Conservation (phyloP, 2,888 invertebrate species). For the Ptycholaimellus sp. region DNA sequence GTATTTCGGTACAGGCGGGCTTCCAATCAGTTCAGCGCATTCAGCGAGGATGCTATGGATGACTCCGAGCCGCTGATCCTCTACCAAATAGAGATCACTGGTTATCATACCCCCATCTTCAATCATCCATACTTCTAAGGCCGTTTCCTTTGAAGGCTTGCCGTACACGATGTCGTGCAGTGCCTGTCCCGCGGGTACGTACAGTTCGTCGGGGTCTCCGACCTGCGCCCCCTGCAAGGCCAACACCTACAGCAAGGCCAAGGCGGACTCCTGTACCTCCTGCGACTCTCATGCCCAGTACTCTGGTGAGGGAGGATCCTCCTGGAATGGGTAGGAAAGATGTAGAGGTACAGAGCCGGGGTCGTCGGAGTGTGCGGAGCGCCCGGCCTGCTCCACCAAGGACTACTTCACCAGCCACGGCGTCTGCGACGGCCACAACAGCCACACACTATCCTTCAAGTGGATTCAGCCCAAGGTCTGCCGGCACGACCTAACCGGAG, state of each 20-base stretch:
- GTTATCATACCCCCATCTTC: no score
- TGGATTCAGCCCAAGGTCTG: constrained; percentile 36
- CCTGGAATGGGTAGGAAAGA: no score
- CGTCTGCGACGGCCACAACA: no score
- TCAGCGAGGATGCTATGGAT: no score
- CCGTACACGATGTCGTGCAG: no score
- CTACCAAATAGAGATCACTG: no score
- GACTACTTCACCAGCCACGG: no score
- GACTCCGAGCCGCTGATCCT: no score
- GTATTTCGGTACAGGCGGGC: constrained; percentile 27
- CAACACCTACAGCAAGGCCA: constrained; percentile 29
- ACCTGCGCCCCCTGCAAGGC: constrained; percentile 28
- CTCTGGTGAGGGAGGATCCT: no score
- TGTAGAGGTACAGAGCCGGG: constrained; percentile 27
- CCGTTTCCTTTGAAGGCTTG: no score
- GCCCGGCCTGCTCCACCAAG: constrained; percentile 29
- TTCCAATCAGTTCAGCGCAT: no score
- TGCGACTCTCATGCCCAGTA: constrained; percentile 18
- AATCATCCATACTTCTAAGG: no score
- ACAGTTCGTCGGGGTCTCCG: constrained; percentile 25
- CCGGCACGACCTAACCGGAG: constrained; percentile 26
- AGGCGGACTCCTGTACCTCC: constrained; percentile 25
- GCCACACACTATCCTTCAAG: constrained; percentile 28
- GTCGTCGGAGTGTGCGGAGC: constrained; percentile 26
- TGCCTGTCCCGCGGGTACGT: constrained; percentile 26